Evolutionary conservation across 1,140 invertebrate species (phyloP), one percentile per base, ranked within the genome.

Genomic region (Atta colombica): DNA sequence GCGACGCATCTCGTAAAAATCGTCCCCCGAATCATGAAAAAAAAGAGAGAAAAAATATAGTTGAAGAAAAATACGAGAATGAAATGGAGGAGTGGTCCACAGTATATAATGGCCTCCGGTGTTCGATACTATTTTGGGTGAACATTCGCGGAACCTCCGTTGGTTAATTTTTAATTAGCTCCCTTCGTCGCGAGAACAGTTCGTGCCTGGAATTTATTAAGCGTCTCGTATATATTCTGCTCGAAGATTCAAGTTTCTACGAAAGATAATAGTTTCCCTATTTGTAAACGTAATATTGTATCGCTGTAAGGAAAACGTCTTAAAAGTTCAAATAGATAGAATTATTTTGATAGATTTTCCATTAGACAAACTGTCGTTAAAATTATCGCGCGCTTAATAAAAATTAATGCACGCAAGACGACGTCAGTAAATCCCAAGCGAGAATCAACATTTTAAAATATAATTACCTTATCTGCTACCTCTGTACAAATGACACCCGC

Each of bases 131-230:
- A 89, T 89, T 84, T 86, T 61, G 77, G 39, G 45, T 61, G 31
- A 87, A 89, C 86, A 66, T 88, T 86, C 63, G 39, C 60, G 75
- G 63, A 84, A 77, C 35, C 55, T 84, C 66, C 65, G 28, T 49
- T 16, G 55, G 39, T 75, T 75, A 74, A 89, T 90, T 90, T 89
- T 87, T 89, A 89, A 90, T 89, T 89, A 89, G 45, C 35, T 51
- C 68, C n/a, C 39, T 18, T 61, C 39, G 7, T 61, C 69, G 69
- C 28, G 25, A 21, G 39, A 7, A 14, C 61, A 14, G 31, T 18
- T 55, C 51, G 68, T 61, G 69, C 69, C 39, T 3, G 80, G 39
- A 75, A 84, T 84, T 84, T 75, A 75, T 81, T 58, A 82, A 16
- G 12, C 18, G 25, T 14, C 25, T 49, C 25, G 12, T 39, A 10